These are phyloP conservation scores for Toxonevra muliebris DNA, from an alignment of 2,888 invertebrate genomes.

Conservation along the genomic window DNA sequence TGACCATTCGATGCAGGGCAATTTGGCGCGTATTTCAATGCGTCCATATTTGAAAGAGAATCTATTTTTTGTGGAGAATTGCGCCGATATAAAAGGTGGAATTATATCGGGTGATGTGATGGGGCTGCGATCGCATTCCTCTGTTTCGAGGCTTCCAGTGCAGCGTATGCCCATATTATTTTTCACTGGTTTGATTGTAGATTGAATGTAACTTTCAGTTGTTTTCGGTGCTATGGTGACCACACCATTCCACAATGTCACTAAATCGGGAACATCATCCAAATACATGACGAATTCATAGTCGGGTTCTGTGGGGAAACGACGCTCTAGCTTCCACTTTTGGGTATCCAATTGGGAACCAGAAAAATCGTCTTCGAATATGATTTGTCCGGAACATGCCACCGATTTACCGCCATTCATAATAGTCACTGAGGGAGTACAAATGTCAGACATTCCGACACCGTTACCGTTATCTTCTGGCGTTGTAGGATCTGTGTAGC, in stretches of 20 bases:
- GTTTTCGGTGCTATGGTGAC: constrained; percentile 48
- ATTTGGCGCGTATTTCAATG: constrained; percentile 75
- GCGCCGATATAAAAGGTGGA: constrained; percentile 75
- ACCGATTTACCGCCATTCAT: constrained; percentile 43
- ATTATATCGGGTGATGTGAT: constrained; percentile 54
- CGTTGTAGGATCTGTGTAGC: constrained; percentile 35
- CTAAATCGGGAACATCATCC: constrained; percentile 41
- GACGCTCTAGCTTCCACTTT: constrained; percentile 56
- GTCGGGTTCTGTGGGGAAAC: constrained; percentile 56
- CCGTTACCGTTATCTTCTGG: neutral
- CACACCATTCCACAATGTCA: constrained; percentile 45
- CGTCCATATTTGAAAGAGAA: constrained; percentile 77
- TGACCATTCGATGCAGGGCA: constrained; percentile 80
- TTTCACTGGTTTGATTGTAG: constrained; percentile 32
- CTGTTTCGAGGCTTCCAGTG: constrained; percentile 50
- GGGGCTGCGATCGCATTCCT: constrained; percentile 51
- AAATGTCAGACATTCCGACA: neutral
- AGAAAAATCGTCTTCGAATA: constrained; percentile 58
- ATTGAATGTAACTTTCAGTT: constrained; percentile 40
- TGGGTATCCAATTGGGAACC: constrained; percentile 42
- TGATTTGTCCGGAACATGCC: constrained; percentile 51
- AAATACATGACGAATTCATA: constrained; percentile 55
- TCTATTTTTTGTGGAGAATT: constrained; percentile 70
- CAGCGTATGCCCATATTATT: constrained; percentile 52
- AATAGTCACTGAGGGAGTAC: neutral